Evolutionary conservation across 2,113 vertebrate genomes (phyloP).

Genomic region (Chascanopsetta lugubris): DNA sequence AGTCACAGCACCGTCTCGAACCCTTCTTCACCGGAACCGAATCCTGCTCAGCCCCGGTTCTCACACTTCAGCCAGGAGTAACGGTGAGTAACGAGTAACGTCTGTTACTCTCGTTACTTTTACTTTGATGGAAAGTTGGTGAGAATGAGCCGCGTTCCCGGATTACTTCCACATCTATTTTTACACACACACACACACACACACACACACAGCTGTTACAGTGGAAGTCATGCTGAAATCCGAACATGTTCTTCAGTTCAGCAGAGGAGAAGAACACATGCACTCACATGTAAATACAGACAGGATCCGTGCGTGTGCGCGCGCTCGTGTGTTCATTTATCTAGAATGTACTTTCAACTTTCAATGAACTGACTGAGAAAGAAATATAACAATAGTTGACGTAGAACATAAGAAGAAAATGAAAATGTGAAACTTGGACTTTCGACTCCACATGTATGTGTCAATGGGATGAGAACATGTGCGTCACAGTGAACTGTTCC

Average conservation of each 20-base stretch:
- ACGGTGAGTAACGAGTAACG: neutral
- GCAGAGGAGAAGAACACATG: neutral
- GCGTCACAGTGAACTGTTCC: no score
- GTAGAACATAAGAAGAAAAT: no score
- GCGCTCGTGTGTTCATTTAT: no score
- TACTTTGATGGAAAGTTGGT: conserved; percentile 37
- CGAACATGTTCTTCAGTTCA: neutral
- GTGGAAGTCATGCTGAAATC: neutral
- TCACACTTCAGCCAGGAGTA: neutral
- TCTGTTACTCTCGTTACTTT: neutral
- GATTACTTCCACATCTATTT: conserved; percentile 48
- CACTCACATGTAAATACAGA: neutral
- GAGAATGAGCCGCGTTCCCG: neutral
- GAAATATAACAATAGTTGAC: no score
- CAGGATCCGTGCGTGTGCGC: neutral
- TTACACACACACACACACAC: conserved; percentile 7
- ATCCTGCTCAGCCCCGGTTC: neutral
- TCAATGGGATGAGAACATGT: no score
- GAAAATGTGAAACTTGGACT: no score
- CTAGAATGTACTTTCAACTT: no score
- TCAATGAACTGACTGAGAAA: no score
- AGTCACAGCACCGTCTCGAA: conserved; percentile 11
- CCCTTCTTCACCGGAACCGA: neutral
- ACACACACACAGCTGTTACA: neutral
- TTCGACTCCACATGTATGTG: no score